Evolutionary conservation across 2,888 invertebrate species (phyloP), one percentile per base, ranked within the genome.

Genomic region (Sphecodes monilicornis): DNA sequence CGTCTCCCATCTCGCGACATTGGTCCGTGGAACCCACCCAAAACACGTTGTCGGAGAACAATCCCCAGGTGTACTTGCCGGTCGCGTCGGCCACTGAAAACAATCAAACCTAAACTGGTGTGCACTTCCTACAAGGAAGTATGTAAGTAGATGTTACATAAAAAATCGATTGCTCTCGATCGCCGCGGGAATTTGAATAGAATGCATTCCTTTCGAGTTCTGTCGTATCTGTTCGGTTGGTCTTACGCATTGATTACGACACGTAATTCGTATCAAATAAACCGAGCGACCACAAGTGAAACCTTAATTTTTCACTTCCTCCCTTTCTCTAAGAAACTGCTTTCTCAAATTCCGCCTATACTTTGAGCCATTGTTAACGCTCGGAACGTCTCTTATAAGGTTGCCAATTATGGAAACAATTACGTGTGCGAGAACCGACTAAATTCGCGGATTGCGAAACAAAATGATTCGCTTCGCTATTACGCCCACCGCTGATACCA

Each of bases 61-160:
- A 46, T 16, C 92, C 92, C 89, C 91, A 91, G 1, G 89, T 85
- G 73, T 90, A 84, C 66, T 88, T 90, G 76, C 93, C 93, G 82
- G 89, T 92, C 0, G 93, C 91, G 73, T 93, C 93, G 41, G 87
- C 75, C 91, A 93, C 93, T 93, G 77, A 36, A 91, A 88, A 73
- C 0, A 60, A 77, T 78, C 66, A 46, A 57, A 79, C 39, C n/a
- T 16, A 13, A 36, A 3, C 10, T 10, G 4, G 1, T 18, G 18
- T 1, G 22, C 32, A 5, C 4, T 8, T 22, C 8, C 22, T 36
- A 32, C 36, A 11, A 36, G 22, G 22, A 66, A 22, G 22, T 22
- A 16, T 60, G 2, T 8, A 4, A 4, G 18, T 10, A 11, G 11
- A 1, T 32, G 36, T 66, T 66, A 36, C 66, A 22, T 66, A 10